Evolutionary conservation across 2,797 vertebrate genomes (phyloP).

Genomic region (Acanthopagrus latus): DNA sequence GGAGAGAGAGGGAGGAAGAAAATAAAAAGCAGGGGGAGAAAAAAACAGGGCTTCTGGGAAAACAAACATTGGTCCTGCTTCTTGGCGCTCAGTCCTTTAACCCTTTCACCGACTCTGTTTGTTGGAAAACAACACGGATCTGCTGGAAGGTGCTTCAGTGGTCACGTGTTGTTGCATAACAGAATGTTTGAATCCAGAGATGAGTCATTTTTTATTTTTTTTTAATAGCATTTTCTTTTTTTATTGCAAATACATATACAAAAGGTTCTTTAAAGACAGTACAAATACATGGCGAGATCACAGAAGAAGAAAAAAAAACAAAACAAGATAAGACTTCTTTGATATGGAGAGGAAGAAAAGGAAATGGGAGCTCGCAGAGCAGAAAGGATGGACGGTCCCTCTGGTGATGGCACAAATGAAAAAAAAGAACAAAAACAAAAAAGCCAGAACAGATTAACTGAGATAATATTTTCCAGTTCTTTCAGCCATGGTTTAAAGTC

Average conservation of each 20-base stretch:
- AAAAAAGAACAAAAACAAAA: conserved; percentile 31
- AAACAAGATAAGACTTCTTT: conserved; percentile 82
- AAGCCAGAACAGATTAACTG: conserved; percentile 19
- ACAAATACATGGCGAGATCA: conserved; percentile 85
- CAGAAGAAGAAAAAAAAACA: conserved; percentile 79
- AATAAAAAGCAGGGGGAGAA: conserved; percentile 53
- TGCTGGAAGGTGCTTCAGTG: neutral
- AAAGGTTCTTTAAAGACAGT: conserved; percentile 91
- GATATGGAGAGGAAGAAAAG: conserved; percentile 65
- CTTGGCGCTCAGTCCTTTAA: conserved; percentile 55
- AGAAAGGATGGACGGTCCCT: conserved; percentile 81
- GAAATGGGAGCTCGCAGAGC: conserved; percentile 79
- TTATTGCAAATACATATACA: conserved; percentile 99
- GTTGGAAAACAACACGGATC: neutral
- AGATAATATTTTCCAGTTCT: conserved; percentile 71
- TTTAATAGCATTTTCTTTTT: conserved; percentile 90
- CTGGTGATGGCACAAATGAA: conserved; percentile 36
- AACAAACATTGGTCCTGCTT: conserved; percentile 56
- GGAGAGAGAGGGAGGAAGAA: conserved; percentile 58
- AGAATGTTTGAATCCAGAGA: neutral
- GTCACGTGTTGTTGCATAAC: neutral
- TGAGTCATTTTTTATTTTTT: conserved; percentile 31
- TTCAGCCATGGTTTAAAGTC: conserved; percentile 67
- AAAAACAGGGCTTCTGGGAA: conserved; percentile 69
- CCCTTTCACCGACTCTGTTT: conserved; percentile 46